Evolutionary conservation across 2,113 vertebrate genomes (phyloP).

Genomic region (Condylura cristata): DNA sequence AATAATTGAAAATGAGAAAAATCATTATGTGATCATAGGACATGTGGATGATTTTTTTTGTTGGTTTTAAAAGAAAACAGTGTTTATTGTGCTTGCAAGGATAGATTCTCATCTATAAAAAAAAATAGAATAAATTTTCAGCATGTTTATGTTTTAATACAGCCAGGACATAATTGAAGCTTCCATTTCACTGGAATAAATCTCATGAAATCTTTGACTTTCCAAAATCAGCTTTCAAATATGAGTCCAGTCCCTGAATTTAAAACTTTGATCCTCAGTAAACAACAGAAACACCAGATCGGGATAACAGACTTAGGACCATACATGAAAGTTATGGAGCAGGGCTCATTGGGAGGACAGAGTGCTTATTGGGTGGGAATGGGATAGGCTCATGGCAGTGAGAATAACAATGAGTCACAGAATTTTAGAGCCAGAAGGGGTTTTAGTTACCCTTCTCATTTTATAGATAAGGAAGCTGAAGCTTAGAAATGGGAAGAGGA

Average conservation of each 20-base stretch:
- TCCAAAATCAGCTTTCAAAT: slow-evolving; percentile 25
- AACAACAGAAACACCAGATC: not conserved
- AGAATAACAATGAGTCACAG: not conserved
- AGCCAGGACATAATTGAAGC: not conserved
- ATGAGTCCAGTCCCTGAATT: not conserved
- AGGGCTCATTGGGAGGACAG: not conserved
- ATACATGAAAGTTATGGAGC: not conserved
- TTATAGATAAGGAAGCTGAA: not conserved
- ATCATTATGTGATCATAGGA: not conserved
- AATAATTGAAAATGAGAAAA: not conserved
- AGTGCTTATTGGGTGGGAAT: no score
- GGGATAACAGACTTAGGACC: not conserved
- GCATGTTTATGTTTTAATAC: not conserved
- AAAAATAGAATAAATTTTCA: not conserved
- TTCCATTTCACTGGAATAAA: slow-evolving; percentile 22
- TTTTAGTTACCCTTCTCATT: slow-evolving; percentile 41
- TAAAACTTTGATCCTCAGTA: slow-evolving; percentile 21
- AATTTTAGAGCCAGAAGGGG: not conserved
- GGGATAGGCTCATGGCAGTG: not conserved
- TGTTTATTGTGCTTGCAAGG: not conserved
- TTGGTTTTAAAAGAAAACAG: not conserved
- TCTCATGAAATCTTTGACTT: not conserved
- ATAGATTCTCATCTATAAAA: not conserved
- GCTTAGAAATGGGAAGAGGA: not conserved
- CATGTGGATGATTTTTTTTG: not conserved